A percentile compares a stretch with the other conserved stretches of the same genome.
phyloP scores from a whole-genome alignment of 2,113 vertebrate genomes.

The Pao palembangensis region DNA sequence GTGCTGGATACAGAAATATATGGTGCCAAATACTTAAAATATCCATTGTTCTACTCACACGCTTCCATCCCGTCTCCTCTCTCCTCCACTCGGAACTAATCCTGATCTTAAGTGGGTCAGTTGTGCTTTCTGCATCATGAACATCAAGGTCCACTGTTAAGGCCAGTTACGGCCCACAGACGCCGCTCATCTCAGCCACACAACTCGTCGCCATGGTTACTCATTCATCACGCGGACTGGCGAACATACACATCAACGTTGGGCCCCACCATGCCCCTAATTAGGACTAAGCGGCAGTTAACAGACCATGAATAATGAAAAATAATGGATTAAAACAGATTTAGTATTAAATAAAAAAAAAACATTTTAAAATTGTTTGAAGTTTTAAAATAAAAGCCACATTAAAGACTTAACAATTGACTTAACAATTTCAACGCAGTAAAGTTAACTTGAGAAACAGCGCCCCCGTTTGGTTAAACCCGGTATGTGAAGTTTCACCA shows the following conservation, averaged over 20 bases:
- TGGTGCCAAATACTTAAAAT: no score
- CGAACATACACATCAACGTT: no score
- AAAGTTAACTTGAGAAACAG: constrained; percentile 36
- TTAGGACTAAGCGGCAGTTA: no score
- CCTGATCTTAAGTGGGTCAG: constrained; percentile 41
- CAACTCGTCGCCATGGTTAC: constrained; percentile 7
- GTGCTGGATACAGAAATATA: no score
- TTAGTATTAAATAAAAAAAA: no score
- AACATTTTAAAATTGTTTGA: background rate
- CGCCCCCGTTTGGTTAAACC: constrained; percentile 46
- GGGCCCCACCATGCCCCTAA: no score
- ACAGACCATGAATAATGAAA: no score
- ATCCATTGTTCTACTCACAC: no score
- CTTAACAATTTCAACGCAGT: background rate
- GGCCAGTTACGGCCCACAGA: constrained; percentile 8
- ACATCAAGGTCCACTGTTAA: background rate
- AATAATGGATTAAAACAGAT: no score
- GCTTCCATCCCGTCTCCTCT: background rate
- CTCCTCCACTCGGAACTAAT: constrained; percentile 21
- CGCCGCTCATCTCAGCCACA: background rate
- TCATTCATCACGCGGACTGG: background rate
- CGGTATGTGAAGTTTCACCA: background rate
- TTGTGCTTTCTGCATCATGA: constrained; percentile 32
- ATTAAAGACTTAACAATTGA: background rate
- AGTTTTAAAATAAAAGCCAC: background rate